Evolutionary conservation across 2,113 vertebrate species (phyloP).

Genomic region (Hemicordylus capensis): DNA sequence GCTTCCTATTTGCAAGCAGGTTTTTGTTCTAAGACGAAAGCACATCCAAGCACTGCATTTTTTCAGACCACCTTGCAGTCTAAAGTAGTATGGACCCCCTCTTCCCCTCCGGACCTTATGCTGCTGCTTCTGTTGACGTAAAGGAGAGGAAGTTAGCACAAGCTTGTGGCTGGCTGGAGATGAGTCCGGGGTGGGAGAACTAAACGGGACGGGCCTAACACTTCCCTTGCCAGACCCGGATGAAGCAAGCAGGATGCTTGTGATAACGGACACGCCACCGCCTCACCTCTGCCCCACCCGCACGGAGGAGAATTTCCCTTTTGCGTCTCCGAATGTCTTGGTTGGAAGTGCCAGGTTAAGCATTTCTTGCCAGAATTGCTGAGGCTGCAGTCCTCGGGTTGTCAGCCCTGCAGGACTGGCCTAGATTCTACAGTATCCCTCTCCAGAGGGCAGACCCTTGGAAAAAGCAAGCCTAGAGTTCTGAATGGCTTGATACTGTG

Average conservation of each 20-base stretch:
- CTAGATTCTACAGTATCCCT: too few species aligned
- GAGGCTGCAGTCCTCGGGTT: too few species aligned
- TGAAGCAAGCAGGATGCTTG: neutral
- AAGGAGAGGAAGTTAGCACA: neutral
- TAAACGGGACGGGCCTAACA: neutral
- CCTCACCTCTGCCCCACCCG: neutral
- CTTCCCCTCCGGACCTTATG: neutral
- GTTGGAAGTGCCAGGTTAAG: neutral
- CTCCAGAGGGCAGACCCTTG: too few species aligned
- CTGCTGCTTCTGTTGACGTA: neutral
- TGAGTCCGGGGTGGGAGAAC: neutral
- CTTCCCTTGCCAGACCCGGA: neutral
- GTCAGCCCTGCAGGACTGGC: too few species aligned
- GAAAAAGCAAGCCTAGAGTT: too few species aligned
- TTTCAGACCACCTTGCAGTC: neutral
- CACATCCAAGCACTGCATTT: too few species aligned
- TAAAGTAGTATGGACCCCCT: neutral
- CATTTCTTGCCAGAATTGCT: too few species aligned
- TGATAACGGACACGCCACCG: neutral
- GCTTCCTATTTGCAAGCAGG: too few species aligned
- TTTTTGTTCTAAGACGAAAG: too few species aligned
- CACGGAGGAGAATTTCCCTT: neutral
- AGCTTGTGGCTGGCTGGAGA: neutral
- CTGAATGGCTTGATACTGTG: too few species aligned
- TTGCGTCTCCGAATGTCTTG: neutral